A percentile compares a stretch with the other conserved stretches of the same genome.
These are phyloP conservation scores for Pygmarrhopalites habei DNA, from an alignment of 1,140 invertebrate genomes.

Conservation along the genomic window DNA sequence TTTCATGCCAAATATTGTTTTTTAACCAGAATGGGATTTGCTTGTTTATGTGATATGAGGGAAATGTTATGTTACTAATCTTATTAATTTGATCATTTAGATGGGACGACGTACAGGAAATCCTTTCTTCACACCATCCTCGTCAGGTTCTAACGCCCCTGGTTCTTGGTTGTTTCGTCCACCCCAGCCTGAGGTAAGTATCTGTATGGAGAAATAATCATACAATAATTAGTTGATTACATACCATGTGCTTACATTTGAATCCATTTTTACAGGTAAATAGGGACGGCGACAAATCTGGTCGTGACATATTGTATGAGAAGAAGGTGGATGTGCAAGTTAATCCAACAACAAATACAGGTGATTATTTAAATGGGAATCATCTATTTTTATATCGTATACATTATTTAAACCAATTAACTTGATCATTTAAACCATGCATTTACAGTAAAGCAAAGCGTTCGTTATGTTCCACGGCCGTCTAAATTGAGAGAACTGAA, in stretches of 20 bases:
- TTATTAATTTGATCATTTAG: conserved; percentile 1
- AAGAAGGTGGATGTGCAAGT: conserved; percentile 25
- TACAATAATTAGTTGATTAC: neutral
- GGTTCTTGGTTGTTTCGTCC: conserved; percentile 33
- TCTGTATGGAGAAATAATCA: neutral
- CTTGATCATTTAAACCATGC: too few relatives aligned
- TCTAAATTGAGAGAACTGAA: conserved; percentile 71
- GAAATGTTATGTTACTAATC: too few relatives aligned
- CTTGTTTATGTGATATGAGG: too few relatives aligned
- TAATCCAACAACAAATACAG: conserved; percentile 4
- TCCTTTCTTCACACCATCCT: conserved; percentile 31
- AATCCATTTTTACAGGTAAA: neutral
- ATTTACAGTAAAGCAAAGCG: conserved; percentile 17
- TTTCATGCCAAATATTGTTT: too few relatives aligned
- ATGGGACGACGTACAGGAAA: conserved; percentile 18
- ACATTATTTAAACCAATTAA: too few relatives aligned
- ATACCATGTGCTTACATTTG: neutral
- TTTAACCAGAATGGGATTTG: too few relatives aligned
- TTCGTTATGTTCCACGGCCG: conserved; percentile 44
- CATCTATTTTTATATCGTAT: too few relatives aligned
- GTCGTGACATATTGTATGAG: conserved; percentile 24
- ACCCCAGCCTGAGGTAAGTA: conserved; percentile 15
- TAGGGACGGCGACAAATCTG: neutral
- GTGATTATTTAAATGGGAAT: too few relatives aligned
- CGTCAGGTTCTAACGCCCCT: neutral